phyloP scores from a whole-genome alignment of 1,140 invertebrate species.

The Coboldia fuscipes region DNA sequence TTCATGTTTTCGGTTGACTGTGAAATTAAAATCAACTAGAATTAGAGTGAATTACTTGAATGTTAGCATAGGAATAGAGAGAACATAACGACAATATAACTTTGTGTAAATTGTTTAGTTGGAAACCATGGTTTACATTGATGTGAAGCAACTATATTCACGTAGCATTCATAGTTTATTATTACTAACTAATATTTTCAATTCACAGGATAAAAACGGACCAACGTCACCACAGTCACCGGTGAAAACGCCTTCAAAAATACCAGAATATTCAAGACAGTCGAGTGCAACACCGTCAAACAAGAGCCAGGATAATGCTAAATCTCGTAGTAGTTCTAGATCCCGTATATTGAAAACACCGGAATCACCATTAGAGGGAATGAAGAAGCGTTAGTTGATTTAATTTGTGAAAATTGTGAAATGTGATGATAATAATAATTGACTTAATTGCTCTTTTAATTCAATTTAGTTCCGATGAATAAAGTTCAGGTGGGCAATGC shows the following conservation, averaged over 20 bases:
- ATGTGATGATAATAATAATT: not conserved
- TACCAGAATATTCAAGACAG: constrained; percentile 16
- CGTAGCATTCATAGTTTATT: too few species aligned
- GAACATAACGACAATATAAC: too few species aligned
- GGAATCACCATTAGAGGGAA: constrained; percentile 19
- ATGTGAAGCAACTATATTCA: too few species aligned
- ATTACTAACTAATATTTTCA: too few species aligned
- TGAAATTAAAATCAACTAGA: too few species aligned
- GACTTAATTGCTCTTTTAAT: constrained; percentile 4
- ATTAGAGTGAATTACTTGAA: too few species aligned
- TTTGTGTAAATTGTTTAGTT: too few species aligned
- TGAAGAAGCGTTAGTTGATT: constrained; percentile 47
- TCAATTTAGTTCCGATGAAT: constrained; percentile 70
- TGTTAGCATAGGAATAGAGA: too few species aligned
- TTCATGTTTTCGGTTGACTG: too few species aligned
- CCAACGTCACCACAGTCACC: constrained; percentile 19
- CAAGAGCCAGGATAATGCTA: constrained; percentile 11
- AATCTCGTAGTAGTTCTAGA: constrained; percentile 18
- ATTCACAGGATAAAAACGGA: constrained; percentile 20
- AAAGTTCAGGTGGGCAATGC: constrained; percentile 78
- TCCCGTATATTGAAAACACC: constrained; percentile 19
- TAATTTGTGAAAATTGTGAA: not conserved
- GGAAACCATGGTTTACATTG: too few species aligned
- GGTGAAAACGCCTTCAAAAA: constrained; percentile 20
- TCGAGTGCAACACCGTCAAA: constrained; percentile 20